These are phyloP conservation scores for Zosterops japonicus DNA, from an alignment of 2,113 vertebrate genomes.

Conservation along the genomic window DNA sequence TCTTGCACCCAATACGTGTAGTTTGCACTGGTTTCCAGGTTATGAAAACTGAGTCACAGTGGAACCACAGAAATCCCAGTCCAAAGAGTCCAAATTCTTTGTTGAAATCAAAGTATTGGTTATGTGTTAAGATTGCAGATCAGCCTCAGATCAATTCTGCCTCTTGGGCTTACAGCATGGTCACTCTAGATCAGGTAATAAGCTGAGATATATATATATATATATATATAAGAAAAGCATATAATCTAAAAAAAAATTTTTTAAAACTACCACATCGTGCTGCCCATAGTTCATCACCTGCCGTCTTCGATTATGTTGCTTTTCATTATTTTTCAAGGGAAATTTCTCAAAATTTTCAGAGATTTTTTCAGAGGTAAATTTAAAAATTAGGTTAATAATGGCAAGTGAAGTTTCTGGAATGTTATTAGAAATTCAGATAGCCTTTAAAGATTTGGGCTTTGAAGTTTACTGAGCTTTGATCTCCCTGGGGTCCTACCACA, in stretches of 20 bases:
- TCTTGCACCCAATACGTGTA: not conserved
- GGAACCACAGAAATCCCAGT: not conserved
- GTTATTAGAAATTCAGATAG: not conserved
- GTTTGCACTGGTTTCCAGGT: not conserved
- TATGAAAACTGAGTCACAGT: not conserved
- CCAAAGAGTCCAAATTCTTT: not conserved
- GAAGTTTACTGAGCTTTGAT: not conserved
- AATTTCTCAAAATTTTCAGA: not conserved
- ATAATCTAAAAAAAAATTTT: not conserved
- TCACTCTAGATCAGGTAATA: not conserved
- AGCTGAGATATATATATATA: not conserved
- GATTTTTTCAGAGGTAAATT: not conserved
- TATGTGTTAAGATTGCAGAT: not conserved
- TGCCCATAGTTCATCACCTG: not conserved
- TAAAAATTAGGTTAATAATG: not conserved
- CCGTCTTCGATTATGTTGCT: not conserved
- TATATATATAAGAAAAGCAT: not conserved
- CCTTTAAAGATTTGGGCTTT: not conserved
- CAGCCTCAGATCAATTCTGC: not conserved
- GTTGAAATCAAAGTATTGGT: not conserved
- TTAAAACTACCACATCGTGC: rapidly evolving
- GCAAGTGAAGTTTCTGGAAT: not conserved
- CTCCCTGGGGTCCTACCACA: not conserved
- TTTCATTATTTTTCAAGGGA: not conserved
- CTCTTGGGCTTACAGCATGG: not conserved